Base-by-base conservation (phyloP, 2,888 invertebrate species). In the Actias luna region DNA sequence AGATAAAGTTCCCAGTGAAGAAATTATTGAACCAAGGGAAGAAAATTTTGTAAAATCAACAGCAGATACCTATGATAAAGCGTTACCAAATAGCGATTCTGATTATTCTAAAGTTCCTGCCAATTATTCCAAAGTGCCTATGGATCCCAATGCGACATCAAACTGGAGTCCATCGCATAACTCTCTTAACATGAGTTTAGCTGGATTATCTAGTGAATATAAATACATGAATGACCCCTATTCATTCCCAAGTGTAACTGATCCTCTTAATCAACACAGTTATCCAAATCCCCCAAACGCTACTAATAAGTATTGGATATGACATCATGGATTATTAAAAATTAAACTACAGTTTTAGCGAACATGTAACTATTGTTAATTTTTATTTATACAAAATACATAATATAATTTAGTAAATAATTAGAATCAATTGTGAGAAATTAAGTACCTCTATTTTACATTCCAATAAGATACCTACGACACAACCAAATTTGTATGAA, bases 21-120 rank as follows among this genome's bases (percentile, higher is more conserved):
- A 92, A 70, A 81, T 87, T 5, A 86, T 92, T 35, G 92, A 92
- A 68, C 83, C 88, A 10, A 83, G 91, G 76, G 88, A 90, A 31
- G 92, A 92, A 63, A 67, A 81, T 39, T 93, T 85, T 67, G 83
- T 80, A 2, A 93, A 93, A 75, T 75, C 86, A 22, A 69, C 83
- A 58, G 77, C 77, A 55, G 89, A 87, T 59, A 92, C 92, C 60
- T 93, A 90, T 66, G 79, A 74, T 65, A 92, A 92, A 79, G 73
- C 87, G 72, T 83, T 89, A 85, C 87, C 88, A 80, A 87, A 77
- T 36, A 63, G 31, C 29, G 71, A 73, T 75, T 87, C 77, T 72
- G 94, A 94, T 75, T 94, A 94, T 73, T 91, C 94, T 18, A 94
- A 94, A 85, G 83, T 89, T 82, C 88, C 92, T 80, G 83, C 92